Conservation (phyloP, 2,888 invertebrate genomes). For the Polydrusus pterygomalis region DNA sequence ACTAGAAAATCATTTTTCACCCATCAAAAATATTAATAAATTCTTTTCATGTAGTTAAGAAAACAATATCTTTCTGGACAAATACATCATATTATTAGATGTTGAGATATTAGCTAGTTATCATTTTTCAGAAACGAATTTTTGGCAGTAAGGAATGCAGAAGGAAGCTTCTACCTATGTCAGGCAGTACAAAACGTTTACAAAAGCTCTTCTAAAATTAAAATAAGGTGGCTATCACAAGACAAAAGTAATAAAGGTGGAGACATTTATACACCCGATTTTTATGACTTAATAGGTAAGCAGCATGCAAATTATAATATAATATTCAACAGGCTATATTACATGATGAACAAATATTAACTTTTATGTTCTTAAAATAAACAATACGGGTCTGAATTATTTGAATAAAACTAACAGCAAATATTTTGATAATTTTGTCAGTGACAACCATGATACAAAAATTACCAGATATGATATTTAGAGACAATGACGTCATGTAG, state of each 20-base stretch:
- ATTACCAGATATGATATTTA: too few species aligned
- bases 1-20: too few species aligned
- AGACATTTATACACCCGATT: constrained; percentile 90
- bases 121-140: constrained; percentile 84
- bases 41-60: too few species aligned
- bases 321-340: too few species aligned
- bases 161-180: constrained; percentile 91
- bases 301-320: constrained; percentile 15
- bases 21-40: too few species aligned
- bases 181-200: constrained; percentile 94
- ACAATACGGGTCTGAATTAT: too few species aligned
- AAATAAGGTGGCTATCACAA: constrained; percentile 92
- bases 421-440: too few species aligned
- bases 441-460: too few species aligned
- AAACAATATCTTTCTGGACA: too few species aligned
- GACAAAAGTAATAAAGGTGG: constrained; percentile 79
- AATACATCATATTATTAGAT: not conserved
- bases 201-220: constrained; percentile 88
- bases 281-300: constrained; percentile 89
- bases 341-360: not conserved
- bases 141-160: constrained; percentile 92
- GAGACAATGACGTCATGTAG: too few species aligned
- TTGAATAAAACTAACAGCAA: too few species aligned
- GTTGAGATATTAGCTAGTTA: not conserved
- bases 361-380: too few species aligned